Conservation (phyloP, 2,888 invertebrate species). For the Lasioglossum figueresi region DNA sequence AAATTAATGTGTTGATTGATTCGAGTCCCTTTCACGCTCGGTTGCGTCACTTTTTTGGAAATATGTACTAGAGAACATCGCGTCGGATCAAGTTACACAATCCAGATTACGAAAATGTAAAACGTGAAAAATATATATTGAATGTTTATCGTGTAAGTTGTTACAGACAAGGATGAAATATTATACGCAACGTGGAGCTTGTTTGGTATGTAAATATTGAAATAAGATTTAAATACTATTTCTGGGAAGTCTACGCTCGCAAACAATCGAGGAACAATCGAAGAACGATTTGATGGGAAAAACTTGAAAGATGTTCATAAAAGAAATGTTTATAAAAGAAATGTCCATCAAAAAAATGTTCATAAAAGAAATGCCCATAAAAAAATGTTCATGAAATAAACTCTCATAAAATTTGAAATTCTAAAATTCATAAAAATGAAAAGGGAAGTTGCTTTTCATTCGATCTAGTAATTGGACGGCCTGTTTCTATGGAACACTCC, state of each 20-base stretch:
- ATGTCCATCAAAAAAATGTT: no score
- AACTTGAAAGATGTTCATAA: no score
- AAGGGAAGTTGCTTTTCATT: no score
- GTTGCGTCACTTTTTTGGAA: slow-evolving; percentile 28
- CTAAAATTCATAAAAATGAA: no score
- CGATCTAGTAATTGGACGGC: no score
- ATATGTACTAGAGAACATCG: slow-evolving; percentile 6
- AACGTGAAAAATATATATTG: not conserved
- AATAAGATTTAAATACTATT: not conserved
- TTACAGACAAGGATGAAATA: not conserved
- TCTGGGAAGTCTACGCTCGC: no score
- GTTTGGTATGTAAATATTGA: not conserved
- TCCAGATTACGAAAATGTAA: not conserved
- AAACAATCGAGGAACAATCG: slow-evolving; percentile 7
- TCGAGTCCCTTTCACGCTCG: slow-evolving; percentile 18
- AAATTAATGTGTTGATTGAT: slow-evolving; percentile 64
- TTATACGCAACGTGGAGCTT: not conserved
- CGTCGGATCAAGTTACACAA: not conserved
- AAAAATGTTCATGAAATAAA: no score
- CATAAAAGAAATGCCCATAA: no score
- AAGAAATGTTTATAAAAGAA: no score
- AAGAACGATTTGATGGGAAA: not conserved
- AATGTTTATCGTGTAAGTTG: not conserved
- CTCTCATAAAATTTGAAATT: no score
- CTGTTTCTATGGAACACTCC: no score